Base-by-base conservation (phyloP, 2,888 invertebrate genomes). In the Chrysina gloriosa region DNA sequence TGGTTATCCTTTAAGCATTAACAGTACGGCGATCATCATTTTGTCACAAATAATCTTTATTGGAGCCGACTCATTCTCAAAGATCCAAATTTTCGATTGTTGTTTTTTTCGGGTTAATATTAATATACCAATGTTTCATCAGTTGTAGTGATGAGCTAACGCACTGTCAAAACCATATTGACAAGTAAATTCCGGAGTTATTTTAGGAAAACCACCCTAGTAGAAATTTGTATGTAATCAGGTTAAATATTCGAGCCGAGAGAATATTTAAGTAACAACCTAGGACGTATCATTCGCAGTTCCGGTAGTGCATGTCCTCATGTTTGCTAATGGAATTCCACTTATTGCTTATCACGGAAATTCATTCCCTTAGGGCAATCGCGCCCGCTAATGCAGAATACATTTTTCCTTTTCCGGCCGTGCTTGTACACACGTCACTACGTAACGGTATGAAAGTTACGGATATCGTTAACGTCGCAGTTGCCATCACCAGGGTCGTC, bases 281-380 rank as follows among this genome's bases (percentile, higher is more conserved):
- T 6, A 36, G 39, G 36, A 23, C 14, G 5, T 39, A 11, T 36
- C 11, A 11, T 56, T 56, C 36, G 21, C 16, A 16, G n/a, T 9
- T 54, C 36, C 27, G 27, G 23, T 27, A 21, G 23, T 39, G 9
- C 36, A 36, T 14, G 23, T 23, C 39, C 21, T 36, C 11, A 25
- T 4, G 48, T 45, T 45, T 34, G 9, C 52, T 34, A 56, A 34
- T 23, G 36, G 34, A 39, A 56, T 56, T 56, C 56, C 23, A 56
- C n/a, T 56, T 56, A 19, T 23, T 48, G 27, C 48, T 56, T 11
- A 56, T 21, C 23, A 9, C 14, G 14, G 21, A 56, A 56, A 36
- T 36, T 56, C 56, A 23, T 56, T n/a, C 14, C 56, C 14, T 56
- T 39, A 9, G 52, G 36, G 36, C 14, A 36, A 25, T 56, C 56